Percentiles rank a stretch among this genome's conserved stretches.
phyloP scores from a whole-genome alignment of 2,888 invertebrate species.

The Theretra japonica region DNA sequence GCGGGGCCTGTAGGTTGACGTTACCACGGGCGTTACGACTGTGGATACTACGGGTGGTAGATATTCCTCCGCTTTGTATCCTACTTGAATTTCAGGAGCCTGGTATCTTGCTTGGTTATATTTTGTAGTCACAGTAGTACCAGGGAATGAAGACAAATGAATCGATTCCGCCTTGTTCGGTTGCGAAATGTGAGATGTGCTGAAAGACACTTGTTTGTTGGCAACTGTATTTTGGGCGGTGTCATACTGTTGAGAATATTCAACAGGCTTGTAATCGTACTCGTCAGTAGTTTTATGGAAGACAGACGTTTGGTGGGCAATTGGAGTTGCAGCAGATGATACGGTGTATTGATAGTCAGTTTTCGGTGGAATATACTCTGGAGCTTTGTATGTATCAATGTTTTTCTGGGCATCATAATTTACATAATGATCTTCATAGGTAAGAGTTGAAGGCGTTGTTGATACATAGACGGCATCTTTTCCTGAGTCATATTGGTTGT shows the following conservation, averaged over 20 bases:
- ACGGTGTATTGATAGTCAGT: conserved; percentile 60
- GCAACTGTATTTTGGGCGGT: conserved; percentile 47
- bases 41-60: conserved; percentile 69
- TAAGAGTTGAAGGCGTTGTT: conserved; percentile 68
- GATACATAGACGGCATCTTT: conserved; percentile 67
- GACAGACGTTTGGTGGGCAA: conserved; percentile 60
- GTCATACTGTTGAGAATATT: conserved; percentile 53
- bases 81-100: conserved; percentile 72
- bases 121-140: conserved; percentile 55
- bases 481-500: conserved; percentile 55
- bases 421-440: conserved; percentile 72
- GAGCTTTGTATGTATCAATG: conserved; percentile 57
- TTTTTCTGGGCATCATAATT: conserved; percentile 64
- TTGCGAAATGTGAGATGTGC: conserved; percentile 59
- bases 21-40: conserved; percentile 49
- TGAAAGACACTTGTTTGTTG: conserved; percentile 55
- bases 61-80: conserved; percentile 74
- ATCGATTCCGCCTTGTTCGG: conserved; percentile 65
- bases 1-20: conserved; percentile 63
- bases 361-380: conserved; percentile 62
- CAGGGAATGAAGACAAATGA: conserved; percentile 64
- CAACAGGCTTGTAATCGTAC: conserved; percentile 55
- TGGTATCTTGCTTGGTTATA: conserved; percentile 67
- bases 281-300: conserved; percentile 56
- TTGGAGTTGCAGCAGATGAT: conserved; percentile 60